A percentile compares a stretch with the other conserved stretches of the same genome.
Evolutionary conservation across 2,888 invertebrate genomes (phyloP).

Genomic region (Galerucella calmariensis): DNA sequence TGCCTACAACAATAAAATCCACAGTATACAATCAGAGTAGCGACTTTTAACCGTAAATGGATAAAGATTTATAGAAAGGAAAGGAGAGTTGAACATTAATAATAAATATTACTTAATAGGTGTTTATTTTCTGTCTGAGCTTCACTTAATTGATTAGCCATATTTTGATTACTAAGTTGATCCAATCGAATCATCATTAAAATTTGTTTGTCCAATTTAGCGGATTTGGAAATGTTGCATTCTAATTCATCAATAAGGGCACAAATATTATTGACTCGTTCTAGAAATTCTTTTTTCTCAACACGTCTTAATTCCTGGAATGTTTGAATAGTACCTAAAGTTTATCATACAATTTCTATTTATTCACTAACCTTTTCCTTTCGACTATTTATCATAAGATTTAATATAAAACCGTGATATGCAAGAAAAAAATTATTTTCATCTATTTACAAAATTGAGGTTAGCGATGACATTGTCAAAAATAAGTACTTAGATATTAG

Average conservation of each 20-base stretch:
- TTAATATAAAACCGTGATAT: slow-evolving; percentile 18
- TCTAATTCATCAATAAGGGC: slow-evolving; percentile 48
- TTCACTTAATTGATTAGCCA: slow-evolving; percentile 54
- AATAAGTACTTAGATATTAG: not conserved
- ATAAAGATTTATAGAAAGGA: not conserved
- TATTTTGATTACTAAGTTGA: slow-evolving; percentile 50
- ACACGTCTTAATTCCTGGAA: slow-evolving; percentile 29
- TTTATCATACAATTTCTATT: not conserved
- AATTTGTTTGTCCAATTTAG: slow-evolving; percentile 53
- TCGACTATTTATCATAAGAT: slow-evolving; percentile 26
- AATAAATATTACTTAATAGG: slow-evolving; percentile 51
- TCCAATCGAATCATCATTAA: slow-evolving; percentile 52
- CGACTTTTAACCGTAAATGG: no score
- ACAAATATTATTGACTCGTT: slow-evolving; percentile 38
- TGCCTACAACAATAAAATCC: slow-evolving; percentile 44
- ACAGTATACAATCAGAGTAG: no score
- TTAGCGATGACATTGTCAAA: slow-evolving; percentile 24
- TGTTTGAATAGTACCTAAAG: slow-evolving; percentile 10
- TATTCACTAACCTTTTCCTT: slow-evolving; percentile 23
- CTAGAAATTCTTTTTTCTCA: slow-evolving; percentile 37
- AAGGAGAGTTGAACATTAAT: not conserved
- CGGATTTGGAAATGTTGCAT: slow-evolving; percentile 51
- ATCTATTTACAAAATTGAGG: slow-evolving; percentile 15
- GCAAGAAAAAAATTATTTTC: slow-evolving; percentile 22
- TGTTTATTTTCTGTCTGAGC: slow-evolving; percentile 57